Evolutionary conservation across 2,888 invertebrate species (phyloP).

Genomic region (Chalcis sispes): DNA sequence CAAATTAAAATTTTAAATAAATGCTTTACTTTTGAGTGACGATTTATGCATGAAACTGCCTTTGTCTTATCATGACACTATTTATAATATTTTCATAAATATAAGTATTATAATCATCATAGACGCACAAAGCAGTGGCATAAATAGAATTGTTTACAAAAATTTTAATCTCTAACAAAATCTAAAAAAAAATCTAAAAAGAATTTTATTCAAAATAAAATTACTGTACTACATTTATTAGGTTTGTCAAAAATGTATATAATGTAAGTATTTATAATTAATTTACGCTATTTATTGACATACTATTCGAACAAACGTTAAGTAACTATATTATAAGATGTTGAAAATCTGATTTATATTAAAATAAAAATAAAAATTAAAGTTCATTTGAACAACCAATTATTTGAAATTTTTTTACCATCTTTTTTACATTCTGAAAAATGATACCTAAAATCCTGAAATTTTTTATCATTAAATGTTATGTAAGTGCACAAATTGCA

Average conservation of each 20-base stretch:
- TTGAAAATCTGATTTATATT: constrained; percentile 46
- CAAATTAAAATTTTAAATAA: constrained; percentile 2
- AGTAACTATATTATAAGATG: constrained; percentile 22
- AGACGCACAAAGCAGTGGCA: constrained; percentile 31
- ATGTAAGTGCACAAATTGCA: no score
- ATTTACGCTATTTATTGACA: constrained; percentile 51
- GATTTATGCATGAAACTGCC: constrained; percentile 24
- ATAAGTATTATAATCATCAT: constrained; percentile 2
- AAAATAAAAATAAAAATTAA: constrained; percentile 20
- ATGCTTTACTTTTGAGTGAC: constrained; percentile 12
- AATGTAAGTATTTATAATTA: constrained; percentile 51
- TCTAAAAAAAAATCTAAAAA: constrained; percentile 2
- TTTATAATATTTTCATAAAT: constrained; percentile 31
- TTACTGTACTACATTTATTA: constrained; percentile 11
- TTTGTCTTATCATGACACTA: constrained; percentile 25
- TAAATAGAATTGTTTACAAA: constrained; percentile 14
- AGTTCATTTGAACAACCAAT: no score
- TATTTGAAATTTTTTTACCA: no score
- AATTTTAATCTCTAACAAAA: neutral
- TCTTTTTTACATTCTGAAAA: no score
- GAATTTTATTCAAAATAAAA: no score
- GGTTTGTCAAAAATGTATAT: constrained; percentile 45
- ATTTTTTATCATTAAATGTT: no score
- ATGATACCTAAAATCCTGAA: no score
- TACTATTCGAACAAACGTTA: constrained; percentile 21